phyloP scores from a whole-genome alignment of 2,113 vertebrate genomes.

The Callipepla californica region DNA sequence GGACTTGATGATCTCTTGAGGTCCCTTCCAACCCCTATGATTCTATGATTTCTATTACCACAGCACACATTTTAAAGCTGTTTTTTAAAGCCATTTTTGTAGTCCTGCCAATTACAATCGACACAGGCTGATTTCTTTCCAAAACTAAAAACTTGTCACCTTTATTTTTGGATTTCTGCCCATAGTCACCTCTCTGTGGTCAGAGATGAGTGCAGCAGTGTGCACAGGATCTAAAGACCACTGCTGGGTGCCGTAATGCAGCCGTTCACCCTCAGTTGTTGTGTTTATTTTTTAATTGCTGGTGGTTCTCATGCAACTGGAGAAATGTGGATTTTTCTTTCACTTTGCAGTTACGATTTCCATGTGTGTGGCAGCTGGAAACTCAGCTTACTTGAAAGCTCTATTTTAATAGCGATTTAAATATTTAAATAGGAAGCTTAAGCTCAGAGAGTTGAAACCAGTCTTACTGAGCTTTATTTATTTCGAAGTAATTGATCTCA shows the following conservation, averaged over 20 bases:
- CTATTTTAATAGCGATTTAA: not conserved
- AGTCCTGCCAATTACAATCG: not conserved
- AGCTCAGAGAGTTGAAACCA: not conserved
- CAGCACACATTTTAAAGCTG: not conserved
- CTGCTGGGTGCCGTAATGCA: not conserved
- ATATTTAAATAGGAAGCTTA: not conserved
- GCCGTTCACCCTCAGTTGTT: not conserved
- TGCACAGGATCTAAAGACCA: fast-evolving
- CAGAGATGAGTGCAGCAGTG: not conserved
- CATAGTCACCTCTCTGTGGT: not conserved
- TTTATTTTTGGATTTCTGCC: not conserved
- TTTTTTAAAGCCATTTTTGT: not conserved
- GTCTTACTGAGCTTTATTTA: not conserved
- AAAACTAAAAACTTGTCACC: not conserved
- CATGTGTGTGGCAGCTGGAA: fast-evolving
- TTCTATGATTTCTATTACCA: not conserved
- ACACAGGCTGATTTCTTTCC: not conserved
- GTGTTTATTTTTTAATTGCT: not conserved
- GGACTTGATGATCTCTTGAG: no score
- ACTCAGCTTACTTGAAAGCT: not conserved
- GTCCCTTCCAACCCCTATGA: no score
- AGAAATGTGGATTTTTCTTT: not conserved
- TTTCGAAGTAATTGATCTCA: not conserved
- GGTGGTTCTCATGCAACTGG: not conserved
- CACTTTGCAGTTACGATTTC: not conserved